A percentile compares a stretch with the other conserved stretches of the same genome.
Conservation (phyloP, 2,888 invertebrate species). For the Phragmatobia fuliginosa region DNA sequence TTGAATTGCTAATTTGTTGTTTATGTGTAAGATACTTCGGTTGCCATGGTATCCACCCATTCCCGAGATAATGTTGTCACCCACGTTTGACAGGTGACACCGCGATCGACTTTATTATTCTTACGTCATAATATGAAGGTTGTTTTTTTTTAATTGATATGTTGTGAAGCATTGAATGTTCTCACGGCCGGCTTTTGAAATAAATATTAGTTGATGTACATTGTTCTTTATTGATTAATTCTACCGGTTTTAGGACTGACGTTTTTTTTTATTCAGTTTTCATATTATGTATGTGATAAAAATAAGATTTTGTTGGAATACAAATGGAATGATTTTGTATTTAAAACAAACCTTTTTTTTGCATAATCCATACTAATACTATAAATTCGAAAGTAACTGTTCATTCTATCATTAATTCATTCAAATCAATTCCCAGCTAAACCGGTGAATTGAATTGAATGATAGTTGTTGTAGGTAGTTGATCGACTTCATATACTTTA, state of each 20-base stretch:
- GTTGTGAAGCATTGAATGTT: background rate
- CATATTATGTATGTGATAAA: no score
- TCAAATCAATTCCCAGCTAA: no score
- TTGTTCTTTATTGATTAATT: background rate
- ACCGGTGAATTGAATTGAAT: no score
- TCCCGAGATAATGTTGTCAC: background rate
- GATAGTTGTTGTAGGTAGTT: no score
- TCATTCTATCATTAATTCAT: no score
- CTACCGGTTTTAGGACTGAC: no score
- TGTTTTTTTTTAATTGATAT: background rate
- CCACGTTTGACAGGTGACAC: background rate
- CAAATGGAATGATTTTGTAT: no score
- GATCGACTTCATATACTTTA: no score
- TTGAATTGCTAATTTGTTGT: slow-evolving; percentile 1
- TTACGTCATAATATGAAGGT: slow-evolving; percentile 1
- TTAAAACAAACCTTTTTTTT: no score
- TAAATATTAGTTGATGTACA: background rate
- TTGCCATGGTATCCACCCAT: slow-evolving; percentile 1
- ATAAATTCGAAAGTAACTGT: no score
- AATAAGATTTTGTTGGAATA: background rate
- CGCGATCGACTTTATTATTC: background rate
- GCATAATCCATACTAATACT: no score
- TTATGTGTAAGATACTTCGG: background rate
- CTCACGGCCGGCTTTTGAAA: background rate
- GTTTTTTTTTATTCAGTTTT: no score